phyloP scores from a whole-genome alignment of 1,140 invertebrate genomes.

The Drosophila murphyi region DNA sequence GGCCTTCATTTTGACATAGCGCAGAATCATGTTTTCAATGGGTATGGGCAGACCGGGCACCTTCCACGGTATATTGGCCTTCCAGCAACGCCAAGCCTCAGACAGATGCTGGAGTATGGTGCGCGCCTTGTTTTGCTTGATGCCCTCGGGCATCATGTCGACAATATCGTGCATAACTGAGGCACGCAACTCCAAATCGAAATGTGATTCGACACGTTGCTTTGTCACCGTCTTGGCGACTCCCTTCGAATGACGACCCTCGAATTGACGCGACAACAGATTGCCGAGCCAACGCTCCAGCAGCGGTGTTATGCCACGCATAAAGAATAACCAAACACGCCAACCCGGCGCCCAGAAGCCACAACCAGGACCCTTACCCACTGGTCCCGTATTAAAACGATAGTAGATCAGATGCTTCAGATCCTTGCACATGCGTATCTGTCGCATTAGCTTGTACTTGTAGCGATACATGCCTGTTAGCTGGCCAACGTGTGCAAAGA shows the following conservation, averaged over 20 bases:
- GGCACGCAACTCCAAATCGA: constrained; percentile 98
- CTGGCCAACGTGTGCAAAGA: constrained; percentile 99
- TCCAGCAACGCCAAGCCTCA: constrained; percentile 99
- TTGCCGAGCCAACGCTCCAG: constrained; percentile 99
- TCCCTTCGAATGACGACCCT: constrained; percentile 99
- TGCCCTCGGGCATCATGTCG: constrained; percentile 99
- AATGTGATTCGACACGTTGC: constrained; percentile 99
- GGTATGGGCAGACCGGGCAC: constrained; percentile 99
- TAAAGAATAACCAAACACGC: constrained; percentile 99
- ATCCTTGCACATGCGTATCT: constrained; percentile 99
- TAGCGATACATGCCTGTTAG: constrained; percentile 99
- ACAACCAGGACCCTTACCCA: constrained; percentile 99
- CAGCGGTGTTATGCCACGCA: constrained; percentile 99
- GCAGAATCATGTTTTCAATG: constrained; percentile 99
- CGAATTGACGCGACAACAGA: constrained; percentile 98
- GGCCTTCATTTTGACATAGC: constrained; percentile 99
- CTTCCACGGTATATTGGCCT: constrained; percentile 99
- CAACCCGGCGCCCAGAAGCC: constrained; percentile 99
- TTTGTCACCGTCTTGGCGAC: constrained; percentile 99
- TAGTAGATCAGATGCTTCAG: constrained; percentile 99
- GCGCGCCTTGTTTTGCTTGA: constrained; percentile 99
- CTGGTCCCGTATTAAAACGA: constrained; percentile 99
- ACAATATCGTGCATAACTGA: constrained; percentile 99
- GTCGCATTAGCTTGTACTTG: constrained; percentile 99
- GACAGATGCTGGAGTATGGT: constrained; percentile 99